These are phyloP conservation scores for Pachymerium ferrugineum DNA, from an alignment of 2,888 invertebrate genomes.

Conservation along the genomic window DNA sequence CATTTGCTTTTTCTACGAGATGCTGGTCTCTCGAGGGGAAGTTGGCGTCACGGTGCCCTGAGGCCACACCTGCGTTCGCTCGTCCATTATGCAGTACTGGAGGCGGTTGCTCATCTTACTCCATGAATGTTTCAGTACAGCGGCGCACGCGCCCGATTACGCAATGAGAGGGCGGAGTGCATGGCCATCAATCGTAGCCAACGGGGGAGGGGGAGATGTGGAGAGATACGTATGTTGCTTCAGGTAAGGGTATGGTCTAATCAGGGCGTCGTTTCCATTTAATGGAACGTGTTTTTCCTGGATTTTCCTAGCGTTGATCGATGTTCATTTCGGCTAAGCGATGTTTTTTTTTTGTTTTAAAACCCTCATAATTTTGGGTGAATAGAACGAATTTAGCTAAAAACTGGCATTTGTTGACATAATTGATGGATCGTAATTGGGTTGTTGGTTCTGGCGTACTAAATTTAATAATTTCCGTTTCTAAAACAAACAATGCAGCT, in stretches of 20 bases:
- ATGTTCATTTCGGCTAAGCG: too few species aligned
- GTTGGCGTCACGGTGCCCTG: background rate
- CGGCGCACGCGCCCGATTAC: conserved; percentile 11
- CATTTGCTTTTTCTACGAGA: too few species aligned
- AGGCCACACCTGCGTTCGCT: background rate
- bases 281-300: background rate
- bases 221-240: background rate
- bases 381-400: too few species aligned
- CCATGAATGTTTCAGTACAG: conserved; percentile 10
- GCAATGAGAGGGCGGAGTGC: background rate
- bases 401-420: too few species aligned
- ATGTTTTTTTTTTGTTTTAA: too few species aligned
- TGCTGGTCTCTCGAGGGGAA: background rate
- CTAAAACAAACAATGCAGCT: too few species aligned
- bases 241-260: background rate
- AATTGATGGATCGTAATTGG: too few species aligned
- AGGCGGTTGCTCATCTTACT: conserved; percentile 5
- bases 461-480: too few species aligned
- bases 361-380: too few species aligned
- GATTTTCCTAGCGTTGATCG: too few species aligned
- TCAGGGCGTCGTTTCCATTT: background rate
- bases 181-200: background rate
- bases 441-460: too few species aligned
- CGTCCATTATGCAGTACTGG: conserved; percentile 1
- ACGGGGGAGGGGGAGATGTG: background rate